phyloP scores from a whole-genome alignment of 2,113 vertebrate genomes.

The Hemiscyllium ocellatum region DNA sequence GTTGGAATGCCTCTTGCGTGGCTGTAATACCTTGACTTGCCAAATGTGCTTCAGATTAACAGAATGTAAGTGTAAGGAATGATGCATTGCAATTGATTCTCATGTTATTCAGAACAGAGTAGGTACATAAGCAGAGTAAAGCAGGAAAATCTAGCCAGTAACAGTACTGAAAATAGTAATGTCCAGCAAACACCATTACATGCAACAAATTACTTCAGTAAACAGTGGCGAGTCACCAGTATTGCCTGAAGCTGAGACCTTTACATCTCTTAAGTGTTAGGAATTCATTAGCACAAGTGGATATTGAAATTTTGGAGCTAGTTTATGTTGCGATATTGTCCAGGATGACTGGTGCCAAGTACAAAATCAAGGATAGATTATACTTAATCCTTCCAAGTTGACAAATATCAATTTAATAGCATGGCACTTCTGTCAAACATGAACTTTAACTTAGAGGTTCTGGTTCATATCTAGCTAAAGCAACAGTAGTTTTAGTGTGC shows the following conservation, averaged over 20 bases:
- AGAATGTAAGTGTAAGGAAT: neutral
- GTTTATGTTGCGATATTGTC: neutral
- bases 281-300: neutral
- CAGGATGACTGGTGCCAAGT: neutral
- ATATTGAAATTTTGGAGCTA: neutral
- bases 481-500: neutral
- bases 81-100: neutral
- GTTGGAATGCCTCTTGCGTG: neutral
- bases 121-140: neutral
- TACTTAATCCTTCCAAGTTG: neutral
- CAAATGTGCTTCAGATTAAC: neutral
- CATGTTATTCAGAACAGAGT: neutral
- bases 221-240: neutral
- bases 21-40: neutral
- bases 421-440: neutral
- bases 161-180: neutral
- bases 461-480: neutral
- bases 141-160: neutral
- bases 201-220: neutral
- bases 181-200: neutral
- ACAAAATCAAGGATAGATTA: neutral
- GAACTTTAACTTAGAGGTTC: neutral
- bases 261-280: neutral
- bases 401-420: neutral
- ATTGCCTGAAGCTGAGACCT: neutral